These are phyloP conservation scores for Penaeus monodon DNA, from an alignment of 2,888 invertebrate species.

Conservation along the genomic window DNA sequence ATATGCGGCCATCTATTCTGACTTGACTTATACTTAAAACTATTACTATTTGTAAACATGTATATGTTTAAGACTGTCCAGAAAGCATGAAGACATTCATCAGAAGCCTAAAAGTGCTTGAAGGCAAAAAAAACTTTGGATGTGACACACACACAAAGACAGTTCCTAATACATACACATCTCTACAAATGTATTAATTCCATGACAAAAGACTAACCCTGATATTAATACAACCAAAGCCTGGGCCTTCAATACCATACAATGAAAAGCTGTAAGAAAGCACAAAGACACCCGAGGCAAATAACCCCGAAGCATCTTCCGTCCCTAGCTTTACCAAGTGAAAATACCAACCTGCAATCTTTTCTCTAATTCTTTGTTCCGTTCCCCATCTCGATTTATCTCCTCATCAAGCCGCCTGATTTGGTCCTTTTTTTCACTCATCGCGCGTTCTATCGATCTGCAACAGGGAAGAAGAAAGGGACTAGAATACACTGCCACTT, in stretches of 20 bases:
- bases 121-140: too few species aligned
- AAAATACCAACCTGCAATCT: slow-evolving; percentile 64
- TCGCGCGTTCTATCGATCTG: slow-evolving; percentile 65
- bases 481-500: slow-evolving; percentile 63
- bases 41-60: too few species aligned
- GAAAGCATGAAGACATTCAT: too few species aligned
- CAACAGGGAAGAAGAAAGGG: slow-evolving; percentile 65
- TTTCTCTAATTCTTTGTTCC: slow-evolving; percentile 63
- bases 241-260: slow-evolving; percentile 24
- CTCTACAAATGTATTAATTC: background rate
- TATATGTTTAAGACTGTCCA: too few species aligned
- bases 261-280: slow-evolving; percentile 24
- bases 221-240: slow-evolving; percentile 22
- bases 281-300: slow-evolving; percentile 31
- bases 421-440: slow-evolving; percentile 65
- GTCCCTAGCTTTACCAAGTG: slow-evolving; percentile 46
- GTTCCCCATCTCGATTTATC: slow-evolving; percentile 63
- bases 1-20: too few species aligned
- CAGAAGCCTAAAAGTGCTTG: too few species aligned
- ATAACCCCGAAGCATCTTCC: slow-evolving; percentile 23
- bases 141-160: too few species aligned
- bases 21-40: too few species aligned
- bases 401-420: slow-evolving; percentile 65
- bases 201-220: background rate
- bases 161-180: too few species aligned